phyloP scores from a whole-genome alignment of 1,140 invertebrate genomes.

The Formica exsecta region DNA sequence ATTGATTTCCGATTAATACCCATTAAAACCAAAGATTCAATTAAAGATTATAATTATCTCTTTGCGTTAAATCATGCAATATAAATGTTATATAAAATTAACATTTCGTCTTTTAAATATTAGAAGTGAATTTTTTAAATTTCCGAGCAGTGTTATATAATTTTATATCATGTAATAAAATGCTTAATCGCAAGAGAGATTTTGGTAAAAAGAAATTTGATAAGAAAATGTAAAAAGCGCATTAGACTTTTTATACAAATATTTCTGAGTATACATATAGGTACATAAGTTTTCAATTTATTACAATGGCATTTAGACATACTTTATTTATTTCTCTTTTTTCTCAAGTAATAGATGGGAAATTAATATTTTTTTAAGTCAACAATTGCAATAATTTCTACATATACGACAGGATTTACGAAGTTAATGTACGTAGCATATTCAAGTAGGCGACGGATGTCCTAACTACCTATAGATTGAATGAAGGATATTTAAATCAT shows the following conservation, averaged over 20 bases:
- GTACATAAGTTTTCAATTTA: background rate
- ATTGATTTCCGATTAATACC: no score
- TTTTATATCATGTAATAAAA: no score
- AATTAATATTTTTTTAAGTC: background rate
- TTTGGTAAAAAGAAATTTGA: no score
- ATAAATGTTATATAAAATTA: no score
- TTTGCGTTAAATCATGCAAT: no score
- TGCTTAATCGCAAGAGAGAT: no score
- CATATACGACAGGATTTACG: background rate
- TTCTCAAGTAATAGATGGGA: background rate
- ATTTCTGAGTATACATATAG: background rate
- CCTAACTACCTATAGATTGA: conserved; percentile 57
- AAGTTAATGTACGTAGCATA: conserved; percentile 47
- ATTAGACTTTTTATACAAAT: background rate
- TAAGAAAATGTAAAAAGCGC: no score
- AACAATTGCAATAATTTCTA: background rate
- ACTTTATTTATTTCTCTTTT: background rate
- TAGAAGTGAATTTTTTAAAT: no score
- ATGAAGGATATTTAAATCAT: background rate
- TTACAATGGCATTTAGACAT: background rate
- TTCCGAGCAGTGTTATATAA: no score
- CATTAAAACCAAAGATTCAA: no score
- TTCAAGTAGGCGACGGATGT: conserved; percentile 60
- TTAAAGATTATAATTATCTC: no score
- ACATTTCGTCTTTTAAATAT: no score